Evolutionary conservation across 1,140 invertebrate genomes (phyloP).

Genomic region (Drosophila mayri): DNA sequence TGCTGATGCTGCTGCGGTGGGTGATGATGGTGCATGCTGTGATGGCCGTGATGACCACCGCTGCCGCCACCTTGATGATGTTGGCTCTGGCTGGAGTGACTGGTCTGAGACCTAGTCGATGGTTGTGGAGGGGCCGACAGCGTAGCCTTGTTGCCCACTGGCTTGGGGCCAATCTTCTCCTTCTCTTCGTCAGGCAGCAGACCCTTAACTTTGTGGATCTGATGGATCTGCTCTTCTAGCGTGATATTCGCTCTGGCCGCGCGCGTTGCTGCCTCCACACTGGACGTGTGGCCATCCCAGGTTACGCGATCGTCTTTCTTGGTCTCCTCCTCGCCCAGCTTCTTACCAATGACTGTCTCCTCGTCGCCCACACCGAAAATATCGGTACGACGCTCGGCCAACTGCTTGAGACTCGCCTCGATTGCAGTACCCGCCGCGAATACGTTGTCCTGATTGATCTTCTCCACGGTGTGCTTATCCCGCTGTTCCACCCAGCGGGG

Average conservation of each 20-base stretch:
- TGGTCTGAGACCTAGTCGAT: constrained; percentile 58
- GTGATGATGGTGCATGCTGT: constrained; percentile 60
- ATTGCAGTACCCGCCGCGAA: constrained; percentile 96
- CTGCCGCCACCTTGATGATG: constrained; percentile 58
- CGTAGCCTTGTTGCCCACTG: constrained; percentile 86
- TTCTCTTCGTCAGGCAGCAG: constrained; percentile 97
- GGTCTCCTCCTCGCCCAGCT: constrained; percentile 98
- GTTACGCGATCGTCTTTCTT: constrained; percentile 95
- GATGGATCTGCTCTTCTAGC: constrained; percentile 98
- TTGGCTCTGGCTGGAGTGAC: constrained; percentile 50
- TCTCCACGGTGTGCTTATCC: constrained; percentile 93
- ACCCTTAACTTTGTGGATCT: constrained; percentile 98
- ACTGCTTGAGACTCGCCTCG: constrained; percentile 96
- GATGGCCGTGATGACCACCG: constrained; percentile 49
- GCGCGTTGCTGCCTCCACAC: constrained; percentile 95
- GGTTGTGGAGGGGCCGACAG: constrained; percentile 70
- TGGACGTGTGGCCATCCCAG: constrained; percentile 99
- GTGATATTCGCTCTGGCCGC: constrained; percentile 98
- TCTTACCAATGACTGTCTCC: constrained; percentile 99
- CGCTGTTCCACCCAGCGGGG: constrained; percentile 99
- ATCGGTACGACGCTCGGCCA: constrained; percentile 99
- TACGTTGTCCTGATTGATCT: constrained; percentile 84
- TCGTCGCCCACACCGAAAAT: constrained; percentile 99
- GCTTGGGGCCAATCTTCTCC: constrained; percentile 95
- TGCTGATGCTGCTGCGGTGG: constrained; percentile 41